Conservation (phyloP, 2,113 vertebrate species). For the Hyperoodon ampullatus region DNA sequence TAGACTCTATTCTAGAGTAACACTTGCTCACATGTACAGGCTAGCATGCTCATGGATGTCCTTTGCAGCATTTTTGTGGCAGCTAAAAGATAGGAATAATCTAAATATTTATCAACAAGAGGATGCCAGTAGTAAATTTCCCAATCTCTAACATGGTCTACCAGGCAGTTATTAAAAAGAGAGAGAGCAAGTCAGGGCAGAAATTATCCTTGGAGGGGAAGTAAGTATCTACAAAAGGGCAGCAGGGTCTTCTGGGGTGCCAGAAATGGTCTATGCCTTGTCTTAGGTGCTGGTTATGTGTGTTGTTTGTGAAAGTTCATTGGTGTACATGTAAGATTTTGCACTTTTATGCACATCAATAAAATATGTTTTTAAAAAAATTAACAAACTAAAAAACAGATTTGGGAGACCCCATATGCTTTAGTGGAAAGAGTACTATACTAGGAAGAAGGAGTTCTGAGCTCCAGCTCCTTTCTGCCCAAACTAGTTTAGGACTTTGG, state of each 20-base stretch:
- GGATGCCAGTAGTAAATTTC: background rate
- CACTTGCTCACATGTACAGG: background rate
- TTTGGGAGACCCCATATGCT: background rate
- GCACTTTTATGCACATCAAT: background rate
- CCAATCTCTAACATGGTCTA: background rate
- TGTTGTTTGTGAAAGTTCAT: background rate
- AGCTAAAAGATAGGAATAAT: slow-evolving; percentile 3
- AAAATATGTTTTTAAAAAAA: background rate
- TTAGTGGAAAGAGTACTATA: background rate
- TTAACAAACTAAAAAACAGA: background rate
- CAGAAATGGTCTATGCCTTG: background rate
- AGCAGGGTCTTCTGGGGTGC: background rate
- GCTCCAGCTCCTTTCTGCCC: background rate
- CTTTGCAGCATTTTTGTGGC: background rate
- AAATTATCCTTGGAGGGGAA: background rate
- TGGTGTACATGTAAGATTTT: background rate
- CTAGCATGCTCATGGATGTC: background rate
- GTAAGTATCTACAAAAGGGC: background rate
- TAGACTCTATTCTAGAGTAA: background rate
- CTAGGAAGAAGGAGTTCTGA: slow-evolving; percentile 8
- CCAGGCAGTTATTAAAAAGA: background rate
- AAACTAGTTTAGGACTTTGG: background rate
- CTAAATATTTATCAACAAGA: background rate
- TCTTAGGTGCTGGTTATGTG: background rate
- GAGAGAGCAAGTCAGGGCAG: background rate